Percentiles rank a stretch among this genome's conserved stretches.
phyloP scores from a whole-genome alignment of 2,888 invertebrate species.

The Microchrysa polita region DNA sequence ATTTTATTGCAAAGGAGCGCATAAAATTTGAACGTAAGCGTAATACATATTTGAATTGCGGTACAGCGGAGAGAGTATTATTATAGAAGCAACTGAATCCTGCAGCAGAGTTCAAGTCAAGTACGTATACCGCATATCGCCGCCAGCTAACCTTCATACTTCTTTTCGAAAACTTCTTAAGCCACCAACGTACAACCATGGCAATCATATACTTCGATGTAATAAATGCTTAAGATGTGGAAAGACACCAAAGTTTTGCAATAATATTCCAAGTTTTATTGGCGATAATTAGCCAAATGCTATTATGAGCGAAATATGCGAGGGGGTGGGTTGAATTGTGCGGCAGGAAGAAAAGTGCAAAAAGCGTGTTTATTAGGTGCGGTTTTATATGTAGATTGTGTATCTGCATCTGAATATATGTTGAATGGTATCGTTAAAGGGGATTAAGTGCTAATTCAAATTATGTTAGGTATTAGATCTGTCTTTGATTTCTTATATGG shows the following conservation, averaged over 20 bases:
- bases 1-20: conserved; percentile 5
- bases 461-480: too few species aligned
- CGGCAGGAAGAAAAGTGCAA: not conserved
- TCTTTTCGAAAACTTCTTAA: conserved; percentile 33
- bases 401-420: too few species aligned
- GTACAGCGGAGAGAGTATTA: not conserved
- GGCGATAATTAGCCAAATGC: conserved; percentile 38
- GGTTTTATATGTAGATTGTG: too few species aligned
- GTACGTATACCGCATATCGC: not conserved
- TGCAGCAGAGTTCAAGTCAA: not conserved
- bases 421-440: too few species aligned
- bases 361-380: not conserved
- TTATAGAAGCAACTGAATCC: not conserved
- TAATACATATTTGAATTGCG: too few species aligned
- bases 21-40: not conserved
- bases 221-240: conserved; percentile 43
- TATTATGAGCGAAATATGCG: conserved; percentile 24
- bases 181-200: conserved; percentile 35
- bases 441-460: too few species aligned
- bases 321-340: not conserved
- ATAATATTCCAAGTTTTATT: conserved; percentile 42
- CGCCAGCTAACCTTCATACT: conserved; percentile 6
- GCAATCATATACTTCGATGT: conserved; percentile 37
- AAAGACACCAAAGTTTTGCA: conserved; percentile 43
- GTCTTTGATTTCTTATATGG: too few species aligned